A percentile compares a stretch with the other conserved stretches of the same genome.
These are phyloP conservation scores for Alethe diademata DNA, from an alignment of 2,113 vertebrate genomes.

Conservation along the genomic window DNA sequence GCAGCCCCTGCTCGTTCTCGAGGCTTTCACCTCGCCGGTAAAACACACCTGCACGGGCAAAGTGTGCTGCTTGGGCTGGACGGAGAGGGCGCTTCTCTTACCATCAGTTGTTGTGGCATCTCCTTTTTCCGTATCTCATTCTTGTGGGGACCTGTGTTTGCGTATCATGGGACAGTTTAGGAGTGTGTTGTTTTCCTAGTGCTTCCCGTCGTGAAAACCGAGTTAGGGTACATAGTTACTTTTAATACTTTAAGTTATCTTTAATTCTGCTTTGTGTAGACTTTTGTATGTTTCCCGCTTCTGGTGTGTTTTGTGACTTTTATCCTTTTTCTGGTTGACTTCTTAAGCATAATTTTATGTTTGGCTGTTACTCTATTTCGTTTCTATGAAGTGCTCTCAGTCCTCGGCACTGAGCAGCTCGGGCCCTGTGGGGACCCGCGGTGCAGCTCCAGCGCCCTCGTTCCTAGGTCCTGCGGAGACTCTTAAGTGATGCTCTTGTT, in stretches of 20 bases:
- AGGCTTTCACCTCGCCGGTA: not conserved
- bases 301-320: not conserved
- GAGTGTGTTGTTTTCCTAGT: not conserved
- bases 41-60: not conserved
- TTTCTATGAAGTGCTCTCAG: not conserved
- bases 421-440: not conserved
- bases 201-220: not conserved
- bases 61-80: rapidly evolving
- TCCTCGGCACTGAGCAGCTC: not conserved
- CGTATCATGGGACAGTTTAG: rapidly evolving
- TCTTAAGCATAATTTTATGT: not conserved
- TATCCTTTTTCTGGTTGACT: not conserved
- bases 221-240: not conserved
- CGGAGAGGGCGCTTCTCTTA: rapidly evolving
- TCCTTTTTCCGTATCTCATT: rapidly evolving
- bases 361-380: rapidly evolving
- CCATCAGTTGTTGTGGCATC: rapidly evolving
- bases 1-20: not conserved
- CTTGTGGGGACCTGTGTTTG: not conserved
- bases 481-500: not conserved
- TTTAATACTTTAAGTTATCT: rapidly evolving
- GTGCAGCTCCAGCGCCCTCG: rapidly evolving
- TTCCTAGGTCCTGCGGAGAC: not conserved
- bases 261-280: not conserved
- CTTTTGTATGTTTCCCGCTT: not conserved